Base-by-base conservation (phyloP, 1,140 invertebrate genomes). In the Asbolus verrucosus region DNA sequence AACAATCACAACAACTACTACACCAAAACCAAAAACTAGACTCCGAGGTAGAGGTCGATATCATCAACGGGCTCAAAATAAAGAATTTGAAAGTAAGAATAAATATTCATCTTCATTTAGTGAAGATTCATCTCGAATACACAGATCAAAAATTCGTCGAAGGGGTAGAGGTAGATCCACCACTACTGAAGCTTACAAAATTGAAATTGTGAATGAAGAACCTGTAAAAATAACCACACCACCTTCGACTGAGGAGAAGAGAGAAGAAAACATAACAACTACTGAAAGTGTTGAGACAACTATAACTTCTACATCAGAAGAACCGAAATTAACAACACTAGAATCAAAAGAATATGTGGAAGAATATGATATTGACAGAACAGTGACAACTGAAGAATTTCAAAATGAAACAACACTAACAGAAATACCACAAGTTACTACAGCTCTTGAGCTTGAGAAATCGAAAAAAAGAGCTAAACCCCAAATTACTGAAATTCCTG, bases 31-130 rank as follows among this genome's bases (percentile, higher is more conserved):
- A n/a, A n/a, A n/a, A n/a, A n/a, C n/a, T n/a, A n/a, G n/a, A n/a
- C n/a, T n/a, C n/a, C 13, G 60, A 41, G 46, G 50, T 11, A 63
- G 67, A 65, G 67, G 59, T 41, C 36, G 67, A 2, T 61, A 50
- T 39, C 31, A 54, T 27, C 24, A 27, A 27, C 3, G 3, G 24
- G n/a, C n/a, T n/a, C n/a, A 27, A 27, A 27, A 27, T 27, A 3
- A 27, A 4, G 24, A 27, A 27, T n/a, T n/a, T 8, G 24, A 27
- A 27, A 27, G 24, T 8, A 27, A 27, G 24, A 27, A 27, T 4
- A 27, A 27, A 8, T 27, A 27, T 8, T 27, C 24, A 4, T 27
- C 24, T 3, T 27, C 24, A 27, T 27, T n/a, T n/a, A n/a, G n/a
- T n/a, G n/a, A n/a, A n/a, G n/a, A 27, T 27, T 27, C 8, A 27